phyloP scores from a whole-genome alignment of 2,797 vertebrate species.

The Heterohyrax brucei region DNA sequence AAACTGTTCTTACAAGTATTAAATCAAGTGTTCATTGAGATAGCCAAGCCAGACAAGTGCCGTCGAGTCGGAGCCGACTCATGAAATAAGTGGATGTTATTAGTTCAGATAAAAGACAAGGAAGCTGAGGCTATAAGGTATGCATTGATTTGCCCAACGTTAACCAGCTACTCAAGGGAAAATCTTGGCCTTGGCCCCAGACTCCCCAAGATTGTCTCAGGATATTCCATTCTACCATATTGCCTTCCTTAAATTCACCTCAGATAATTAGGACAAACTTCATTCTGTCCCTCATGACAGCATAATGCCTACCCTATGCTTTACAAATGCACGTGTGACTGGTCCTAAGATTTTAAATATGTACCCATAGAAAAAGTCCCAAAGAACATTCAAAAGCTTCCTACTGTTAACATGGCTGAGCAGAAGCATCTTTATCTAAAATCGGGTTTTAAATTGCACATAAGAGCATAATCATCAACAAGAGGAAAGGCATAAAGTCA shows the following conservation, averaged over 20 bases:
- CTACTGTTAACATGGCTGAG: neutral
- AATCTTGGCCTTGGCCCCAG: neutral
- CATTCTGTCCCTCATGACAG: neutral
- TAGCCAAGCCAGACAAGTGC: too few species aligned
- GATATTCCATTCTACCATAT: neutral
- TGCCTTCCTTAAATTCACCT: neutral
- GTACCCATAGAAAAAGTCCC: neutral
- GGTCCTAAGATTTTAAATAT: neutral
- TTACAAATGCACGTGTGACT: neutral
- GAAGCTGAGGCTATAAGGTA: neutral
- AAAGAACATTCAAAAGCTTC: neutral
- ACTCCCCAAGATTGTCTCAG: neutral
- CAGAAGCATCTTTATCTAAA: neutral
- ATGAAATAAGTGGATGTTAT: neutral
- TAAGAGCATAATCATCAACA: neutral
- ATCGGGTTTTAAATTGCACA: constrained; percentile 14
- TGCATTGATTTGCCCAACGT: neutral
- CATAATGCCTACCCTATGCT: constrained; percentile 1
- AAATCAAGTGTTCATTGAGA: neutral
- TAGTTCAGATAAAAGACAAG: neutral
- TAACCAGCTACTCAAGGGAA: neutral
- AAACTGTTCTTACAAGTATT: neutral
- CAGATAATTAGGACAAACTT: neutral
- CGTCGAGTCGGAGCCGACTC: too few species aligned
- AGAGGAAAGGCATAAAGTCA: constrained; percentile 5